These are phyloP conservation scores for Cinara cedri DNA, from an alignment of 2,888 invertebrate species.

Conservation along the genomic window DNA sequence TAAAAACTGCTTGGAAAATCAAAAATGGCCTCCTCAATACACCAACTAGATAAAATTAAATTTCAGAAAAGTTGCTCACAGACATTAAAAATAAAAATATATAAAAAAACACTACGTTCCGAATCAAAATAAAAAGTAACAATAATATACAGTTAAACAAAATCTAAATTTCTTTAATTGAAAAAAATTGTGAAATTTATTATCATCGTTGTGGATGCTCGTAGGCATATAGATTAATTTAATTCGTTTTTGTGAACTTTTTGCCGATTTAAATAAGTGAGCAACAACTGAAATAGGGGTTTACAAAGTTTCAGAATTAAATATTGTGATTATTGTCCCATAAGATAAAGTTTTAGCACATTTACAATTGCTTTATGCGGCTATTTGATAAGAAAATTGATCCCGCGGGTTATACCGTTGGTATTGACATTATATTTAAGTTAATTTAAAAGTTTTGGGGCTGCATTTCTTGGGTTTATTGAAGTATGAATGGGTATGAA, in stretches of 20 bases:
- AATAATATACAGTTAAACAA: too few relatives aligned
- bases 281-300: neutral
- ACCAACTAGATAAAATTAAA: too few relatives aligned
- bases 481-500: too few relatives aligned
- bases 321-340: neutral
- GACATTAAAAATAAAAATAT: too few relatives aligned
- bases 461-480: neutral
- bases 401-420: neutral
- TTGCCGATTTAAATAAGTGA: neutral
- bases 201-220: neutral
- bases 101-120: too few relatives aligned
- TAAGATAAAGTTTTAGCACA: constrained; percentile 4
- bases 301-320: neutral
- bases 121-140: too few relatives aligned
- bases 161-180: too few relatives aligned
- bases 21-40: too few relatives aligned
- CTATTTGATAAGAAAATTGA: neutral
- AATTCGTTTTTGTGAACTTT: neutral
- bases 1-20: too few relatives aligned
- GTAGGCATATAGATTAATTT: neutral
- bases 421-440: neutral
- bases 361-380: neutral
- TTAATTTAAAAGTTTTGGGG: neutral
- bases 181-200: too few relatives aligned
- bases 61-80: too few relatives aligned